Conservation (phyloP, 2,888 invertebrate species). For the Lottia gigantea region DNA sequence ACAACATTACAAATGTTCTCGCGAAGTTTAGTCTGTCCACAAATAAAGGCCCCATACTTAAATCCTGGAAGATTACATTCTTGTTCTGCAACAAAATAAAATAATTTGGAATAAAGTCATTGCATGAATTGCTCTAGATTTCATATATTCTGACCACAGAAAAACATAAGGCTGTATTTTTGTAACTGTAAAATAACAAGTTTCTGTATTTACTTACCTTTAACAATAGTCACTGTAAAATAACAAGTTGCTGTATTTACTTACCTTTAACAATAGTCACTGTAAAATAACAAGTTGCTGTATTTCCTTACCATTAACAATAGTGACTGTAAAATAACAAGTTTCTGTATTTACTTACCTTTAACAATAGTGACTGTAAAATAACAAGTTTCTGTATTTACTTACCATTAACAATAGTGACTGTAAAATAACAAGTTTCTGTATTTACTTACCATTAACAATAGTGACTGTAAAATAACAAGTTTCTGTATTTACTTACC, state of each 20-base stretch:
- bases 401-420: too few relatives aligned
- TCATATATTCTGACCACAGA: too few relatives aligned
- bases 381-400: constrained; percentile 49
- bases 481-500: too few relatives aligned
- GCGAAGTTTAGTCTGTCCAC: constrained; percentile 36
- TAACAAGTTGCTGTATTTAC: constrained; percentile 51
- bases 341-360: constrained; percentile 48
- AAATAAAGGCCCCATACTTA: constrained; percentile 49
- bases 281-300: constrained; percentile 50
- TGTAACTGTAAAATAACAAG: constrained; percentile 49
- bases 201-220: constrained; percentile 49
- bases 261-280: constrained; percentile 42
- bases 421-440: too few relatives aligned
- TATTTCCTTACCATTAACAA: constrained; percentile 47
- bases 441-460: too few relatives aligned
- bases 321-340: constrained; percentile 51
- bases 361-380: constrained; percentile 47
- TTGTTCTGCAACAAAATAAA: constrained; percentile 35
- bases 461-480: too few relatives aligned
- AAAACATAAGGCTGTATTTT: background rate
- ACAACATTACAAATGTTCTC: constrained; percentile 41
- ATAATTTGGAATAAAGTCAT: background rate
- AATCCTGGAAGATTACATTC: constrained; percentile 49
- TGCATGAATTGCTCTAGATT: too few relatives aligned
- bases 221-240: constrained; percentile 44